Evolutionary conservation across 2,797 vertebrate genomes (phyloP).

Genomic region (Champsocephalus gunnari): DNA sequence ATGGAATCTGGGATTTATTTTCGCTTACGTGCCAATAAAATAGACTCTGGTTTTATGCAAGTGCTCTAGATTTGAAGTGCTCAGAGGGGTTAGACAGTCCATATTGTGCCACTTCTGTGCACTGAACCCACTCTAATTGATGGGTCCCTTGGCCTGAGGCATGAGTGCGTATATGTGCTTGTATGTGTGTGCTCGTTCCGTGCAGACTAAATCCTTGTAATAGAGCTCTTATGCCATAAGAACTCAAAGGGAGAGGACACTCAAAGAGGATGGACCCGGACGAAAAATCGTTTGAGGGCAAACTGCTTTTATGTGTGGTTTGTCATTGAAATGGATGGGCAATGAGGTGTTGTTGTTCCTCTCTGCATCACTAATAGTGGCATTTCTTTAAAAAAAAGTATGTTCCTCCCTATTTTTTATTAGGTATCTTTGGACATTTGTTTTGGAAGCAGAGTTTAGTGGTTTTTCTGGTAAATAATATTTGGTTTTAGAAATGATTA

Average conservation of each 20-base stretch:
- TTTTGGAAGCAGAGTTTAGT: constrained; percentile 9
- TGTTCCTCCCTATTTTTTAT: too few relatives aligned
- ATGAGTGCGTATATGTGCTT: constrained; percentile 16
- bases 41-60: constrained; percentile 62
- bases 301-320: constrained; percentile 53
- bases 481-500: constrained; percentile 19
- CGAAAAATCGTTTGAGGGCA: constrained; percentile 67
- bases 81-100: constrained; percentile 58
- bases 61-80: constrained; percentile 62
- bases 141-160: constrained; percentile 64
- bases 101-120: constrained; percentile 61
- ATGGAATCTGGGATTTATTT: constrained; percentile 43
- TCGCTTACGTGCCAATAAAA: constrained; percentile 50
- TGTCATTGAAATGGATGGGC: constrained; percentile 50
- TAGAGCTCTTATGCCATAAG: constrained; percentile 60
- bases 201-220: constrained; percentile 66
- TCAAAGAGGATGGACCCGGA: constrained; percentile 57
- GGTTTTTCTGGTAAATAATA: constrained; percentile 4
- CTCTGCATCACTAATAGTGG: constrained; percentile 30
- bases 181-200: constrained; percentile 26
- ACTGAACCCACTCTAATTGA: constrained; percentile 73
- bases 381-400: constrained; percentile 22
- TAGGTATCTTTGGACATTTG: constrained; percentile 7
- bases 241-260: constrained; percentile 62
- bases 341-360: constrained; percentile 52